Evolutionary conservation across 2,888 invertebrate genomes (phyloP), one percentile per base, ranked within the genome.

Genomic region (Callimorpha dominula): DNA sequence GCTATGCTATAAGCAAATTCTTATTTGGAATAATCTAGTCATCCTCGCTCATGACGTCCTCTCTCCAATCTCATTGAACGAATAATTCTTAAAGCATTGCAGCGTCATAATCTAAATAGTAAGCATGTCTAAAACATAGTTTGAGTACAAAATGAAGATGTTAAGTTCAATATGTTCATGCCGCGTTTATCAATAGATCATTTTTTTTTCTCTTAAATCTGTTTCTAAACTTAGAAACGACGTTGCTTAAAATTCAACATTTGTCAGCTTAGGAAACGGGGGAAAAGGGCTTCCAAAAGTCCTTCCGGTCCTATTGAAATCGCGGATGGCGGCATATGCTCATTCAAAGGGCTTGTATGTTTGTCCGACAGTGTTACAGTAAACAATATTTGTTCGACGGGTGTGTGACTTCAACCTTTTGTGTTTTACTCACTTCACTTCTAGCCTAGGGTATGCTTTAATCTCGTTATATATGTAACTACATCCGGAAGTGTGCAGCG

Each of bases 281-380:
- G 80, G 84, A 85, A 86, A 78, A 76, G 72, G 85, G 82, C 84
- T 83, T 82, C 77, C 82, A 87, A 89, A 72, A 92, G 92, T 92
- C 91, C 93, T 94, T 95, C 94, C 94, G 94, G 94, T 89, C 81
- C 91, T 91, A 93, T 93, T 90, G 87, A 89, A 86, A 90, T 86
- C 76, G 85, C 86, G 89, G 87, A 90, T 88, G 88, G 89, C 91
- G 90, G 91, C 88, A 86, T 86, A 81, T 78, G 87, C 83, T 87
- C 85, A 83, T 89, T 91, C 92, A 94, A 94, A 94, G 90, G 90
- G 84, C 90, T 86, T 78, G 85, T 83, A 84, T 90, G 86, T 92
- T 91, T 91, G 90, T 88, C 86, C 86, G 88, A 84, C 86, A 87
- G 85, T 80, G 91, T 88, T 88, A 90, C 85, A 87, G 90, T 91